Conservation (phyloP, 2,113 vertebrate genomes). For the Gyps fulvus region DNA sequence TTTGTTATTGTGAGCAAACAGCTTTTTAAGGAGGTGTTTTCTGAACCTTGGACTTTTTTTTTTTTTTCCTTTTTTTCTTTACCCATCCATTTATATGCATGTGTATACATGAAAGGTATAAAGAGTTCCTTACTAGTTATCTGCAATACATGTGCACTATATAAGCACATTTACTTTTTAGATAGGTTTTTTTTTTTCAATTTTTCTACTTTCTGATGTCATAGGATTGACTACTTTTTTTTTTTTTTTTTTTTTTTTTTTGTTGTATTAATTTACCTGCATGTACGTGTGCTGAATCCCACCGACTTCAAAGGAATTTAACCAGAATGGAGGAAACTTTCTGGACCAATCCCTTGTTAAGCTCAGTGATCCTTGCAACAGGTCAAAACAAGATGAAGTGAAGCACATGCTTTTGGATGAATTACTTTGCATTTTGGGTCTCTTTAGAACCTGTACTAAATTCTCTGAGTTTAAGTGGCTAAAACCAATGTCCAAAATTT, state of each 20-base stretch:
- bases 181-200: accelerated
- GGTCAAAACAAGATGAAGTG: neutral
- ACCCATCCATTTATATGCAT: neutral
- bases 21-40: neutral
- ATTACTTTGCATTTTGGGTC: neutral
- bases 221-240: neutral
- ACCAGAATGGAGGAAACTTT: neutral
- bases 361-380: neutral
- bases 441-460: neutral
- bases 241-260: neutral
- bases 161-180: neutral
- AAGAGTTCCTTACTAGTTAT: neutral
- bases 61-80: neutral
- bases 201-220: neutral
- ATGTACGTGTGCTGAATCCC: neutral
- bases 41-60: neutral
- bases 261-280: neutral
- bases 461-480: neutral
- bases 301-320: neutral
- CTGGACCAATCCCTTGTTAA: neutral
- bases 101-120: neutral
- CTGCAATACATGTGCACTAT: neutral
- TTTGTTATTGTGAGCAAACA: neutral
- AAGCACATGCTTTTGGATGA: neutral
- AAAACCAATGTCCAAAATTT: neutral